These are phyloP conservation scores for Rousettus madagascariensis DNA, from an alignment of 2,797 vertebrate species.

Conservation along the genomic window DNA sequence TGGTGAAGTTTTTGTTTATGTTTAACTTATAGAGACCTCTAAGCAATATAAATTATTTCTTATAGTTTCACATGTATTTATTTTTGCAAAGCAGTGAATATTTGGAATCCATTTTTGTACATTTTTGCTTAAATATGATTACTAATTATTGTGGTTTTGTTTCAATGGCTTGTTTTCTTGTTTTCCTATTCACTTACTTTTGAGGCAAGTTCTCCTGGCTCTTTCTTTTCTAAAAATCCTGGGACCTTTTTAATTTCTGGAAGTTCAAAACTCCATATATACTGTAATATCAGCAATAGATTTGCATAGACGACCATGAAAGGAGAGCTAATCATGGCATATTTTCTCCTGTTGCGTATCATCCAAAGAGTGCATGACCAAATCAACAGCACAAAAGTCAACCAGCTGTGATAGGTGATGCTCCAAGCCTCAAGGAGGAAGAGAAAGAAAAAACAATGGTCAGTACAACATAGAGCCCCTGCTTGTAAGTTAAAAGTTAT, in stretches of 20 bases:
- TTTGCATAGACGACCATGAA: slow-evolving; percentile 98
- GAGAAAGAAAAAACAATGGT: not conserved
- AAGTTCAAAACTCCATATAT: slow-evolving; percentile 94
- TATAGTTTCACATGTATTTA: not conserved
- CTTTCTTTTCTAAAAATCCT: slow-evolving; percentile 89
- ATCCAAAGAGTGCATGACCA: slow-evolving; percentile 98
- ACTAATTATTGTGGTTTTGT: not conserved
- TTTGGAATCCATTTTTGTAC: not conserved
- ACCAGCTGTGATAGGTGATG: slow-evolving; percentile 98
- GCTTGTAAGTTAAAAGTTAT: not conserved
- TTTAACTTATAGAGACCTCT: not conserved
- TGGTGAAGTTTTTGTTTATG: not conserved
- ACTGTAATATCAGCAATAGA: slow-evolving; percentile 92
- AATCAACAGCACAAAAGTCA: slow-evolving; percentile 95
- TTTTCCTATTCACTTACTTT: slow-evolving; percentile 87
- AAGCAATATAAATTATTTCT: not conserved
- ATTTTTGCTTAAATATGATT: not conserved
- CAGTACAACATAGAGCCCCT: rapidly evolving
- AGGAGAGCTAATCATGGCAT: slow-evolving; percentile 96
- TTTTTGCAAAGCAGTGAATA: not conserved
- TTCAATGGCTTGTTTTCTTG: not conserved
- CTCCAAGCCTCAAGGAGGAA: slow-evolving; percentile 91
- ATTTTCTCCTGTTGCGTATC: slow-evolving; percentile 93
- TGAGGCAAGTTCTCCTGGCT: slow-evolving; percentile 90
- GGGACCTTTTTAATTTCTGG: slow-evolving; percentile 84